A percentile compares a stretch with the other conserved stretches of the same genome.
Conservation (phyloP, 2,797 vertebrate genomes). For the Enoplosus armatus region DNA sequence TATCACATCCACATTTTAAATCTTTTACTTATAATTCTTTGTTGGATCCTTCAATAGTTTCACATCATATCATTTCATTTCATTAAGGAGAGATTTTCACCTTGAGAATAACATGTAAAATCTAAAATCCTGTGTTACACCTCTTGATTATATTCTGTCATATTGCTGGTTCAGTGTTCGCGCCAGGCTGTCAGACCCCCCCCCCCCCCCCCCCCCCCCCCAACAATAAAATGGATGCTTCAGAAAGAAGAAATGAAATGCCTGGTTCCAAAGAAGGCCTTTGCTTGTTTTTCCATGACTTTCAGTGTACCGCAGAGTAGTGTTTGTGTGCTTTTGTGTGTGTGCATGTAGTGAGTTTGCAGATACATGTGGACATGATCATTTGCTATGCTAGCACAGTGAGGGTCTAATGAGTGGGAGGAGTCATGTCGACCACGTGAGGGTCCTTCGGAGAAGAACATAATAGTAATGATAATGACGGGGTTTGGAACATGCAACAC, state of each 20-base stretch:
- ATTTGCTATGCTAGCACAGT: slow-evolving; percentile 28
- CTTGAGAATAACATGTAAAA: not conserved
- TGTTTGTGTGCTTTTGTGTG: slow-evolving; percentile 12
- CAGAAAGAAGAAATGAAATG: slow-evolving; percentile 28
- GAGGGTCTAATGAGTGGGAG: slow-evolving; percentile 22
- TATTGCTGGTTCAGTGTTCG: slow-evolving; percentile 13
- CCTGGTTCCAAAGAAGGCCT: slow-evolving; percentile 34
- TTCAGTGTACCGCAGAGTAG: slow-evolving; percentile 38
- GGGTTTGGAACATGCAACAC: not conserved
- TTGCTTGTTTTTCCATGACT: slow-evolving; percentile 40
- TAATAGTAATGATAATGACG: slow-evolving; percentile 9
- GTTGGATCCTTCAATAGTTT: not conserved
- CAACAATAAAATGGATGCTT: slow-evolving; percentile 45
- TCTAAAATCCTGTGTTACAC: not conserved
- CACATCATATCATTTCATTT: slow-evolving; percentile 10
- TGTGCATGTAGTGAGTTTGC: slow-evolving; percentile 3
- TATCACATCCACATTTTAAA: not conserved
- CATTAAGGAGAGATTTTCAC: not conserved
- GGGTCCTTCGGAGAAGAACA: not conserved
- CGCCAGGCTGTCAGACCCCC: not conserved
- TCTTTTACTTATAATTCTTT: slow-evolving; percentile 13
- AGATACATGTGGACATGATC: not conserved
- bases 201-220: not conserved
- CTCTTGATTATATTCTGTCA: slow-evolving; percentile 13
- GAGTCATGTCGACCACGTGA: not conserved